Evolutionary conservation across 2,797 vertebrate species (phyloP).

Genomic region (Urophycis tenuis): DNA sequence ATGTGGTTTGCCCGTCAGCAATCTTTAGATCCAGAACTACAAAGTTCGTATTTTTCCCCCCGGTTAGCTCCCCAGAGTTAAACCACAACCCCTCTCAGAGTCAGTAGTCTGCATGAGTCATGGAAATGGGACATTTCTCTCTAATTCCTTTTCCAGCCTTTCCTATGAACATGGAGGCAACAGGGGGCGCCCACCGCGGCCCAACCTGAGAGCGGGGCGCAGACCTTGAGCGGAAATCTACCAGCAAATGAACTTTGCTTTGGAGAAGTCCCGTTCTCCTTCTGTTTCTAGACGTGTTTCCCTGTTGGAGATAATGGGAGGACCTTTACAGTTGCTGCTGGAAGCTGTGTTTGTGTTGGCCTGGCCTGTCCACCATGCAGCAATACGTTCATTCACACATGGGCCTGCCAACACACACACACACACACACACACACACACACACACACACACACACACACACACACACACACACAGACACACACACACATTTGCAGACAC

Average conservation of each 20-base stretch:
- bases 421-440: slow-evolving; percentile 1
- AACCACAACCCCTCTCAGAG: slow-evolving; percentile 67
- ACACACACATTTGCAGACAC: not conserved
- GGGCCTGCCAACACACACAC: not conserved
- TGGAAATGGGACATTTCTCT: slow-evolving; percentile 62
- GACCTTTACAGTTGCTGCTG: slow-evolving; percentile 5
- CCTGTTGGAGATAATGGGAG: not conserved
- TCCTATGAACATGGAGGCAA: slow-evolving; percentile 21
- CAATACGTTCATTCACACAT: not conserved
- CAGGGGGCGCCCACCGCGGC: not conserved
- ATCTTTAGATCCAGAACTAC: slow-evolving; percentile 52
- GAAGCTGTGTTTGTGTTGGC: slow-evolving; percentile 23
- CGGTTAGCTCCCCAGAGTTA: slow-evolving; percentile 35
- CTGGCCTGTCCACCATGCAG: not conserved
- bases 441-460: slow-evolving; percentile 1
- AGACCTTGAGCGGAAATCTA: slow-evolving; percentile 15
- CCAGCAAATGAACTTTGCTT: slow-evolving; percentile 11
- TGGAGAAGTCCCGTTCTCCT: not conserved
- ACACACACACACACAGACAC: not conserved
- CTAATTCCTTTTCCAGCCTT: slow-evolving; percentile 64
- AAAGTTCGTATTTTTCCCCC: slow-evolving; percentile 41
- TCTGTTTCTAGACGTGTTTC: not conserved
- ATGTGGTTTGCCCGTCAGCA: slow-evolving; percentile 64
- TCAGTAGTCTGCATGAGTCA: slow-evolving; percentile 63
- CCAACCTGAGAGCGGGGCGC: slow-evolving; percentile 20